These are phyloP conservation scores for Gopherus flavomarginatus DNA, from an alignment of 2,113 vertebrate species.

Conservation along the genomic window DNA sequence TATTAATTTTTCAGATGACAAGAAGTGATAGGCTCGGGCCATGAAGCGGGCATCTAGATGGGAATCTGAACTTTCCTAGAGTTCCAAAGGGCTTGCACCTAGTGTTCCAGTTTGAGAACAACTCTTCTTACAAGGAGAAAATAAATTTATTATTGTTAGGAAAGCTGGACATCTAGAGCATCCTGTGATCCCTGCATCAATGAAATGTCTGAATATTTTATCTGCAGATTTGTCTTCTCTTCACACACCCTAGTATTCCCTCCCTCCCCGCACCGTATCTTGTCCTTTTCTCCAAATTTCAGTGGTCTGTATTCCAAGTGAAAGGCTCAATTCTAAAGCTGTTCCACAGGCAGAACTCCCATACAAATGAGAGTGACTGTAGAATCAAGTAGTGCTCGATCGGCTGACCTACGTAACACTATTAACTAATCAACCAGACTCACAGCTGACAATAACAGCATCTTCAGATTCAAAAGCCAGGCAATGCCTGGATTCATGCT, in stretches of 20 bases:
- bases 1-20: background rate
- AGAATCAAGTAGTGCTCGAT: background rate
- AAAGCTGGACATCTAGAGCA: background rate
- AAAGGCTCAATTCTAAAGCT: background rate
- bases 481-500: background rate
- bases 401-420: background rate
- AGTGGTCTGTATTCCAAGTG: rapidly evolving
- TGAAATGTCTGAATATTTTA: rapidly evolving
- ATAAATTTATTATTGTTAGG: background rate
- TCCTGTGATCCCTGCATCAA: rapidly evolving
- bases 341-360: background rate
- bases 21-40: background rate
- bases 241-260: background rate
- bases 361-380: background rate
- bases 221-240: background rate
- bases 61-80: background rate
- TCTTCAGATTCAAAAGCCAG: background rate
- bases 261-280: background rate
- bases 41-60: rapidly evolving
- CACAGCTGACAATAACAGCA: background rate
- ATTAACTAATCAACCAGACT: background rate
- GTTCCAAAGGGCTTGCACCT: background rate
- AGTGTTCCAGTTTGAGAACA: background rate
- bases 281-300: background rate
- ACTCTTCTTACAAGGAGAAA: background rate